Conservation (phyloP, 2,888 invertebrate genomes). For the Fragum fragum region DNA sequence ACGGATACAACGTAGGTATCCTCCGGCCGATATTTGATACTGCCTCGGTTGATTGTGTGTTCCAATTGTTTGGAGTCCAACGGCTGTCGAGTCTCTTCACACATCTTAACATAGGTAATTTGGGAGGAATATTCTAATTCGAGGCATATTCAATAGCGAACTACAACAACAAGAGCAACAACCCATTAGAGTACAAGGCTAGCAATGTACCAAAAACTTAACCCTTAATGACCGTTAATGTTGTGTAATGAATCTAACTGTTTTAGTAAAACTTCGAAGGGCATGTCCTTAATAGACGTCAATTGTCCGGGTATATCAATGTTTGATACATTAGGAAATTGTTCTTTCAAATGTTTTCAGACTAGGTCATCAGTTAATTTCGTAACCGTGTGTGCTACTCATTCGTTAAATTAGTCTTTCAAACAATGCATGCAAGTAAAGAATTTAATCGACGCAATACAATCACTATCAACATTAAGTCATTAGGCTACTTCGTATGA, state of each 20-base stretch:
- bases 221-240: too few relatives aligned
- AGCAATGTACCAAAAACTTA: too few relatives aligned
- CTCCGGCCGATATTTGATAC: not conserved
- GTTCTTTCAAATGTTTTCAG: too few relatives aligned
- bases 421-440: not conserved
- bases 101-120: not conserved
- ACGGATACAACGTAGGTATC: not conserved
- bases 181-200: not conserved
- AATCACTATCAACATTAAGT: not conserved
- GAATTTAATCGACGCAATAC: not conserved
- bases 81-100: slow-evolving; percentile 3
- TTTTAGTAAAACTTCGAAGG: not conserved
- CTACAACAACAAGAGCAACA: not conserved
- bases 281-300: not conserved
- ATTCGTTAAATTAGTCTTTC: not conserved
- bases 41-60: not conserved
- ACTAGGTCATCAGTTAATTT: too few relatives aligned
- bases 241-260: not conserved
- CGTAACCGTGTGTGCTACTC: not conserved
- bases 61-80: not conserved
- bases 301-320: too few relatives aligned
- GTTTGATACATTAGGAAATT: too few relatives aligned
- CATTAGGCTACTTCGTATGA: not conserved
- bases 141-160: not conserved
- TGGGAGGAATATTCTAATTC: not conserved